These are phyloP conservation scores for Salmo trutta DNA, from an alignment of 2,797 vertebrate species.

Conservation along the genomic window DNA sequence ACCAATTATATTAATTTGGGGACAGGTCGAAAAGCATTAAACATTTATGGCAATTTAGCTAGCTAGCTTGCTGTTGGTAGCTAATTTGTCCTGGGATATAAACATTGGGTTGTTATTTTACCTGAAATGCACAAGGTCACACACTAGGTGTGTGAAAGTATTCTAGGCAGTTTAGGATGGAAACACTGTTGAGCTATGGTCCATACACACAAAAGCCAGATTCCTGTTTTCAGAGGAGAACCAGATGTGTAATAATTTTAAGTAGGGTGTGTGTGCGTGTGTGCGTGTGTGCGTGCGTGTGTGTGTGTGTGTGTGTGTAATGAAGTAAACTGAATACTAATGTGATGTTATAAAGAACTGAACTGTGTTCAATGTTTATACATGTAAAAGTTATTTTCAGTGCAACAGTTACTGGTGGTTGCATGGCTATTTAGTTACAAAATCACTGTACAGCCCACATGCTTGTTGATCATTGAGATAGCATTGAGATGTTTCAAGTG, in stretches of 20 bases:
- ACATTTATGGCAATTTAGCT: no score
- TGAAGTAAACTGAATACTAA: no score
- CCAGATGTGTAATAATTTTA: conserved; percentile 13
- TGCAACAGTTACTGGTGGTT: not conserved
- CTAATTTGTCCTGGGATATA: no score
- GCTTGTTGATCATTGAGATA: not conserved
- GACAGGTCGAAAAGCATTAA: no score
- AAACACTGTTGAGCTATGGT: not conserved
- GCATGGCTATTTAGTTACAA: not conserved
- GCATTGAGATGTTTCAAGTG: no score
- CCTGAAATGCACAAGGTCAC: no score
- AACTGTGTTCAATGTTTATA: no score
- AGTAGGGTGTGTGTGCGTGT: conserved; percentile 1
- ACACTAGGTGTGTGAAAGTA: not conserved
- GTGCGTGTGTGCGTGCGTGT: no score
- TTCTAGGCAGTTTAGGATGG: conserved; percentile 1
- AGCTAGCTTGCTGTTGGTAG: no score
- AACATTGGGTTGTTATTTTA: no score
- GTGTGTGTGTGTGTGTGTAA: conserved; percentile 4
- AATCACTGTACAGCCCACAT: not conserved
- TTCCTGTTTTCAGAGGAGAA: conserved; percentile 21
- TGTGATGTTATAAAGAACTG: no score
- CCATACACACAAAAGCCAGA: not conserved
- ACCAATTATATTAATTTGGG: no score
- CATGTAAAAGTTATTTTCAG: not conserved